A percentile compares a stretch with the other conserved stretches of the same genome.
These are phyloP conservation scores for Nyctibius grandis DNA, from an alignment of 2,797 vertebrate genomes.

Conservation along the genomic window DNA sequence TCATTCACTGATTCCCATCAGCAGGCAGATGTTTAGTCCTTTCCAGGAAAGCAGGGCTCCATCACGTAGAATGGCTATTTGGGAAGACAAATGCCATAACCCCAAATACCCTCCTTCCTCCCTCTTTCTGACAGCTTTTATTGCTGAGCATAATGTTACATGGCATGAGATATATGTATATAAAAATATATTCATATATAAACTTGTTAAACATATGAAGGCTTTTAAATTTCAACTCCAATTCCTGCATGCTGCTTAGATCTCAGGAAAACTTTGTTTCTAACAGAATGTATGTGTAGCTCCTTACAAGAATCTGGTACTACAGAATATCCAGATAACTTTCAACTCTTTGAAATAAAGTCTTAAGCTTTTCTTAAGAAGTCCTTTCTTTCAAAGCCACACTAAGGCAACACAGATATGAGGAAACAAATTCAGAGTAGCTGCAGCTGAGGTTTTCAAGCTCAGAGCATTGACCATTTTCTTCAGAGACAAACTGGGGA, in stretches of 20 bases:
- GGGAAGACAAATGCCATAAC: neutral
- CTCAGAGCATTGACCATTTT: neutral
- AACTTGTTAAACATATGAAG: neutral
- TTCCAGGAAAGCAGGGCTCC: neutral
- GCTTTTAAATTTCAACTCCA: neutral
- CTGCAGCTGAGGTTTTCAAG: neutral
- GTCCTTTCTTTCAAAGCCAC: neutral
- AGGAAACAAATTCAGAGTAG: neutral
- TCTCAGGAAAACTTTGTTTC: neutral
- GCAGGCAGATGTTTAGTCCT: neutral
- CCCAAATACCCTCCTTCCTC: neutral
- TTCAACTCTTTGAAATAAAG: neutral
- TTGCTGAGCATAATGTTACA: accelerated
- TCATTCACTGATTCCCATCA: neutral
- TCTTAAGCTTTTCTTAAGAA: neutral
- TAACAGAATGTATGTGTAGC: neutral
- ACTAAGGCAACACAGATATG: neutral
- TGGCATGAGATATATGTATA: neutral
- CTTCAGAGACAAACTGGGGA: neutral
- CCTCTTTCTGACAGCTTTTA: neutral
- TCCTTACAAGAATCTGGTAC: neutral
- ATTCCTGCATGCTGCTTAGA: neutral
- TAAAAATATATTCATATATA: neutral
- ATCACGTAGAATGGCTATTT: accelerated
- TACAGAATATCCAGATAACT: neutral